Percentiles rank a stretch among this genome's conserved stretches.
Evolutionary conservation across 2,113 vertebrate species (phyloP).

Genomic region (Tursiops truncatus): DNA sequence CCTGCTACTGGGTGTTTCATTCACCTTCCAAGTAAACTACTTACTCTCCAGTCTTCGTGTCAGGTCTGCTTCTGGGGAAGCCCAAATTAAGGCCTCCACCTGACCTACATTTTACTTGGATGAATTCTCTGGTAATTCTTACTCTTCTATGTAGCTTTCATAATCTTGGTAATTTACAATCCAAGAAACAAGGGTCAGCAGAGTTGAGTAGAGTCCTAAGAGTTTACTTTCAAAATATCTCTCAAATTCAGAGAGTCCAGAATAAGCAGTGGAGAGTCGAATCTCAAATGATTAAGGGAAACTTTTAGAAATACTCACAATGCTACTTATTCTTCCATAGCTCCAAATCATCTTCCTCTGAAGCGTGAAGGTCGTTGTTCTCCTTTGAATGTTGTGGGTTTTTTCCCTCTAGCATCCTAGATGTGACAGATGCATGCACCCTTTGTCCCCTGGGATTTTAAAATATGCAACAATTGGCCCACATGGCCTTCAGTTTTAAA

Average conservation of each 20-base stretch:
- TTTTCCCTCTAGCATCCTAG: constrained; percentile 25
- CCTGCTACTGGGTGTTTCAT: neutral
- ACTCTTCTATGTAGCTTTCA: neutral
- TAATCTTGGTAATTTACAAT: constrained; percentile 3
- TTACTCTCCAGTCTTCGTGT: neutral
- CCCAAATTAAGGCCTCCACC: neutral
- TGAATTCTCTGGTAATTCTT: constrained; percentile 21
- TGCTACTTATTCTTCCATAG: constrained; percentile 10
- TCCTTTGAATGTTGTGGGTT: constrained; percentile 42
- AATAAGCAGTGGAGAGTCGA: constrained; percentile 28
- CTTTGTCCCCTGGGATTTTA: constrained; percentile 48
- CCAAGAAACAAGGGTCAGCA: neutral
- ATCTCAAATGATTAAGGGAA: constrained; percentile 46
- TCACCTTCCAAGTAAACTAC: neutral
- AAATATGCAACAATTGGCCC: constrained; percentile 8
- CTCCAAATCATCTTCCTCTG: constrained; percentile 24
- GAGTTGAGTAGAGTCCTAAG: neutral
- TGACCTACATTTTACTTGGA: constrained; percentile 8
- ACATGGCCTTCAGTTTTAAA: neutral
- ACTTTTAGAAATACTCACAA: constrained; percentile 16
- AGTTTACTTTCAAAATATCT: constrained; percentile 24
- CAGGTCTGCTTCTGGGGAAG: neutral
- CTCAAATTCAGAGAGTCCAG: neutral
- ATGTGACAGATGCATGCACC: constrained; percentile 35
- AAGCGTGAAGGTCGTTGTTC: constrained; percentile 8